A percentile compares a stretch with the other conserved stretches of the same genome.
These are phyloP conservation scores for Melitaea athalia DNA, from an alignment of 2,888 invertebrate species.

Conservation along the genomic window DNA sequence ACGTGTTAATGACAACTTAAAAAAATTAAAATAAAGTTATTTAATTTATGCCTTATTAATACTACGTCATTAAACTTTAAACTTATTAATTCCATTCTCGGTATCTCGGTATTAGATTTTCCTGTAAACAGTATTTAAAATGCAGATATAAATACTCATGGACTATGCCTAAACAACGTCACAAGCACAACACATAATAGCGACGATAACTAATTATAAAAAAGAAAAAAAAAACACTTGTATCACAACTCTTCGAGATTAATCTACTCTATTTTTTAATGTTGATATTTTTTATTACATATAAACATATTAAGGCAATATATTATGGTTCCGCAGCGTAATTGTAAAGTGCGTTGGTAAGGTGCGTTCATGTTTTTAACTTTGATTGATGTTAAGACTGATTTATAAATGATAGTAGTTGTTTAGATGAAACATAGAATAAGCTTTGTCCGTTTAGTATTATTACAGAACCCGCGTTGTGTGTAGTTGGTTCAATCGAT, in stretches of 20 bases:
- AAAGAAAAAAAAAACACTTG: background rate
- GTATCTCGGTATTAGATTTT: conserved; percentile 10
- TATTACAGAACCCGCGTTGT: conserved; percentile 30
- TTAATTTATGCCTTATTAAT: background rate
- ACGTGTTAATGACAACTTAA: too few relatives aligned
- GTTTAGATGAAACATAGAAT: conserved; percentile 2
- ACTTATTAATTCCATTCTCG: conserved; percentile 11
- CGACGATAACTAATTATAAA: conserved; percentile 3
- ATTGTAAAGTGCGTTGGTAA: background rate
- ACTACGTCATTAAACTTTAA: conserved; percentile 22
- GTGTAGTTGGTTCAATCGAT: conserved; percentile 32
- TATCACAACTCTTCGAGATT: conserved; percentile 19
- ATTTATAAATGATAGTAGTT: background rate
- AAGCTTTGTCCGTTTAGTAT: conserved; percentile 4
- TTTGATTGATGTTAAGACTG: background rate
- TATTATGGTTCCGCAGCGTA: conserved; percentile 42
- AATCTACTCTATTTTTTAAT: conserved; percentile 28
- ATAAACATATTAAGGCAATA: conserved; percentile 43
- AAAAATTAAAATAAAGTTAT: background rate
- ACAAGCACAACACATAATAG: background rate
- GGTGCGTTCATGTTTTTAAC: too few relatives aligned
- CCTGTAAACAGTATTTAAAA: conserved; percentile 10
- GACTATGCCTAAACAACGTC: too few relatives aligned
- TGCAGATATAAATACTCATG: background rate
- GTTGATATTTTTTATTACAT: conserved; percentile 37